Conservation (phyloP, 2,797 vertebrate species). For the Odontamblyopus rebecca region DNA sequence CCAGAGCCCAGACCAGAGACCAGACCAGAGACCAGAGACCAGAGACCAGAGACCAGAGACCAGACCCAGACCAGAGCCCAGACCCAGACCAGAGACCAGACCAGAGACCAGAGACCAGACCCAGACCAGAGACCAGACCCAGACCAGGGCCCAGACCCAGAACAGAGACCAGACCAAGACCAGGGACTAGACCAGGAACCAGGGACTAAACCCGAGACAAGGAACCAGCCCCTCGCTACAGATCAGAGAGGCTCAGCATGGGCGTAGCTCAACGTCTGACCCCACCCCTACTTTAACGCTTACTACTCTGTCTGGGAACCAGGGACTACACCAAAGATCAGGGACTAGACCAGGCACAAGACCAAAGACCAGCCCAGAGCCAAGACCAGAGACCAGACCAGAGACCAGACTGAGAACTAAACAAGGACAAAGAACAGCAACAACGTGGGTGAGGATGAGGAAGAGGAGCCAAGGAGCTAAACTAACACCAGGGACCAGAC, state of each 20-base stretch:
- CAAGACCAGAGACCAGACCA: not conserved
- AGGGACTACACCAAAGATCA: not conserved
- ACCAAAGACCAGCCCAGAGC: not conserved
- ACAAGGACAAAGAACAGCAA: not conserved
- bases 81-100: not conserved
- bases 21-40: not conserved
- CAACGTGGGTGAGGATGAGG: too few relatives aligned
- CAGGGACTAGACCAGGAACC: not conserved
- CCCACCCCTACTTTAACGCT: too few relatives aligned
- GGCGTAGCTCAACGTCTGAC: too few relatives aligned
- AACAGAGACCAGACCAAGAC: not conserved
- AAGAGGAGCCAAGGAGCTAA: not conserved
- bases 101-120: not conserved
- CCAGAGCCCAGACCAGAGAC: not conserved
- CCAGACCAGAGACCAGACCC: not conserved
- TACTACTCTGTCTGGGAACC: too few relatives aligned
- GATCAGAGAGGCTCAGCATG: too few relatives aligned
- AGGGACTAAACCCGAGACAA: not conserved
- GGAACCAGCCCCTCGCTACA: too few relatives aligned
- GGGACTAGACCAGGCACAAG: not conserved
- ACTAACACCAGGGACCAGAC: not conserved
- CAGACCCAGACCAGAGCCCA: not conserved
- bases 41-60: not conserved
- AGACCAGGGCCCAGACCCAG: not conserved
- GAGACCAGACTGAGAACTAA: not conserved